Base-by-base conservation (phyloP, 2,888 invertebrate species). In the Dexiosoma caninum region DNA sequence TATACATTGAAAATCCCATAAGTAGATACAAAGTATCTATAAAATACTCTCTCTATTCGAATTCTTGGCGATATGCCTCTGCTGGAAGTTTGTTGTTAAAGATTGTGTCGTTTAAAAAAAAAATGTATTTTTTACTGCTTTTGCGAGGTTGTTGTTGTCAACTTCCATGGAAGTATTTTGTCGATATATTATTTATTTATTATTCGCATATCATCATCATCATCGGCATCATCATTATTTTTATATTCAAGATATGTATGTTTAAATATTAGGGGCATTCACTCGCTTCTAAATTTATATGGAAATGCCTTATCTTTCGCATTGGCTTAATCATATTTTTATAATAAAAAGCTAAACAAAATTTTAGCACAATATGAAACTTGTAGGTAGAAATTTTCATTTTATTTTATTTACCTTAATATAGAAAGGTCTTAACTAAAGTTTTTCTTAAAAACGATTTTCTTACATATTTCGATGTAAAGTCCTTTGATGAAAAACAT, bases 161-260 rank as follows among this genome's bases (percentile, higher is more conserved):
- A 46, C 27, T 64, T 49, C 27, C 32, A 12, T 49, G 44, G 12
- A 35, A 59, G 21, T 62, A 62, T 66, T 62, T 64, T 62, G 37
- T 70, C 46, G 62, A 70, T 69, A 9, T 46, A 55, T 75, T 75
- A 75, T 76, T 76, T 77, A 75, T 75, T 66, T 66, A 75, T 75
- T 75, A 77, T 64, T 77, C 77, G 55, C 70, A 64, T 70, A 70
- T 77, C 77, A 77, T 64, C 62, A 21, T 70, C 60, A 32, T 44
- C 49, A 59, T 49, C 42, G 27, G 23, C 44, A 49, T 64, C 49
- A 75, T 44, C 23, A 32, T 60, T 35, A 60, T 40, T 46, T 40
- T 40, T 67, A 21, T 57, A 46, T 42, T 64, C 32, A 23, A 62
- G 53, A 70, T 64, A 64, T 64, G 32, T 32, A 64, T 64, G 32